Base-by-base conservation (phyloP, 2,888 invertebrate species). In the Brenthis hecate region DNA sequence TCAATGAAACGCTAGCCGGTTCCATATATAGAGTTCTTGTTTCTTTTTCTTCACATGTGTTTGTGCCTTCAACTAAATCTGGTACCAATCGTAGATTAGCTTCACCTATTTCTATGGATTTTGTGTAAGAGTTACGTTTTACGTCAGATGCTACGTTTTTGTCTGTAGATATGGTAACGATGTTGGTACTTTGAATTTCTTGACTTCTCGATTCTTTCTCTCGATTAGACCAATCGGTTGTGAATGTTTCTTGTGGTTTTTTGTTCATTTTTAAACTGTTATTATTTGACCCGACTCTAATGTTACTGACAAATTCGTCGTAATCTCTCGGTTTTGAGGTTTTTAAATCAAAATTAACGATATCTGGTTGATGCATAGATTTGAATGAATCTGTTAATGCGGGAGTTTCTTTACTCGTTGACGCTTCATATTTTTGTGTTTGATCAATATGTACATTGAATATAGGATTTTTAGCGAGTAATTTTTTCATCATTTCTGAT, bases 401-500 rank as follows among this genome's bases (percentile, higher is more conserved):
- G 43, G 84, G 75, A 1, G 77, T 75, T 19, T 90, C 87, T 75
- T 85, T 86, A 72, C 85, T 89, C 2, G 86, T 81, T 8, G 84
- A 80, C 43, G 87, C 82, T 77, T 88, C 89, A 57, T 75, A 79
- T 67, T 84, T 87, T 80, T 82, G 78, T 68, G 74, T 81, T 81
- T 87, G 90, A 74, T 92, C 92, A 51, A 91, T 83, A 66, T 92
- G 91, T 14, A 87, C 91, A 71, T 92, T 93, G 56, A 93, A 78
- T 66, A 92, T 92, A 0, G 93, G 93, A 75, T 93, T 93, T 79
- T 92, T 93, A 4, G 92, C 92, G 51, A 94, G 85, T 13, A 93
- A 74, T 77, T 94, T 94, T 71, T 94, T 94, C 85, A 94, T 94
- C 79, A 94, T 92, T 48, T 94, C 94, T 2, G 94, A 94, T 83